These are phyloP conservation scores for Parnassius mnemosyne DNA, from an alignment of 2,888 invertebrate species.

Conservation along the genomic window DNA sequence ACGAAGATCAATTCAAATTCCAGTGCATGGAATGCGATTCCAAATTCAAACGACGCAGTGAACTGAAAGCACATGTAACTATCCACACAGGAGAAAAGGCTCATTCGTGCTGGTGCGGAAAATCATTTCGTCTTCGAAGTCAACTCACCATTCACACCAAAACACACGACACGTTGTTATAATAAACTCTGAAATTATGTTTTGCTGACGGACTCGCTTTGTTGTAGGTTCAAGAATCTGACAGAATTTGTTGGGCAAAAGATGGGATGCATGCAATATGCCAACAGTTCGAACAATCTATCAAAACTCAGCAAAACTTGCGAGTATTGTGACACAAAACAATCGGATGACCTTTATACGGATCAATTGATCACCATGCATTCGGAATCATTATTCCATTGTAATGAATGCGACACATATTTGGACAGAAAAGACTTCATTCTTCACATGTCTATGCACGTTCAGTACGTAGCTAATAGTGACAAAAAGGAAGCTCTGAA, in stretches of 20 bases:
- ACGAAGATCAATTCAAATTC: slow-evolving; percentile 54
- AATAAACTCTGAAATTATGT: slow-evolving; percentile 5
- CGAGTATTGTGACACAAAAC: slow-evolving; percentile 41
- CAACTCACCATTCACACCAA: slow-evolving; percentile 49
- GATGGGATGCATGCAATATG: slow-evolving; percentile 15
- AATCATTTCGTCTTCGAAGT: slow-evolving; percentile 67
- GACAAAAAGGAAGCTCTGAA: slow-evolving; percentile 11
- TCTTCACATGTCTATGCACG: slow-evolving; percentile 62
- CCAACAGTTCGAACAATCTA: slow-evolving; percentile 10
- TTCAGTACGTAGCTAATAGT: slow-evolving; percentile 32
- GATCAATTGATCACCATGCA: slow-evolving; percentile 54
- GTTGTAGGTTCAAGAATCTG: slow-evolving; percentile 46
- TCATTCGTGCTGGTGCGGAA: slow-evolving; percentile 75
- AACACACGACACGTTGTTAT: slow-evolving; percentile 32
- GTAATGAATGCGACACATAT: slow-evolving; percentile 61
- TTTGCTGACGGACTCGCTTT: slow-evolving; percentile 35
- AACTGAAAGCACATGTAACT: slow-evolving; percentile 75
- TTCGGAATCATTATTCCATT: slow-evolving; percentile 57
- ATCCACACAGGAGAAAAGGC: slow-evolving; percentile 80
- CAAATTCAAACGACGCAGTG: slow-evolving; percentile 74
- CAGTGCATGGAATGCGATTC: slow-evolving; percentile 76
- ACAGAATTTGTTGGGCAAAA: slow-evolving; percentile 23
- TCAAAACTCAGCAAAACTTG: slow-evolving; percentile 34
- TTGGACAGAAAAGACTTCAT: slow-evolving; percentile 53
- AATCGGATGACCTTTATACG: slow-evolving; percentile 30